Conservation (phyloP, 2,113 vertebrate species). For the Lethenteron reissneri region DNA sequence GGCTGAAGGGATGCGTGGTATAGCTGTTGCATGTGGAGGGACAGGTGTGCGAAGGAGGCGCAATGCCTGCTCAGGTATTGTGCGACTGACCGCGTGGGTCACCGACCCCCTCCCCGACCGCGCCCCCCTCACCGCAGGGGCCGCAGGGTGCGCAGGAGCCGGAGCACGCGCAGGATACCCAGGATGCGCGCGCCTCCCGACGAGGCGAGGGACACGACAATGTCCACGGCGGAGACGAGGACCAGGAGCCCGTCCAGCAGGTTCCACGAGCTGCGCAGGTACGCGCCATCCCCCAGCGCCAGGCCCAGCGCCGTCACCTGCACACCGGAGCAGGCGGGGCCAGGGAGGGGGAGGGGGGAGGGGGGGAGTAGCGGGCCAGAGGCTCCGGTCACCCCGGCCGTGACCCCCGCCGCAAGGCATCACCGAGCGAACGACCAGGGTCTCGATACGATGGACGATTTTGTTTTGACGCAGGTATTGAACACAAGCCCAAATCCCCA, state of each 20-base stretch:
- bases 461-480: too few species aligned
- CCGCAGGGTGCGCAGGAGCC: slow-evolving; percentile 67
- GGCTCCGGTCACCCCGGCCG: background rate
- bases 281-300: slow-evolving; percentile 69
- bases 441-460: too few species aligned
- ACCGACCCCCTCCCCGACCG: too few species aligned
- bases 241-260: slow-evolving; percentile 85
- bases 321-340: background rate
- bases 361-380: slow-evolving; percentile 9
- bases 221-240: slow-evolving; percentile 87
- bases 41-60: too few species aligned
- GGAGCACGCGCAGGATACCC: slow-evolving; percentile 66
- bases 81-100: too few species aligned
- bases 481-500: too few species aligned
- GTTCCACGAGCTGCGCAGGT: slow-evolving; percentile 91
- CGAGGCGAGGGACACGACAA: slow-evolving; percentile 76
- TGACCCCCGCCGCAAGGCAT: too few species aligned
- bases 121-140: slow-evolving; percentile 47
- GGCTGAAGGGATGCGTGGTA: too few species aligned
- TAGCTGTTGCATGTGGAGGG: too few species aligned
- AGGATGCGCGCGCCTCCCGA: slow-evolving; percentile 84
- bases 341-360: too few species aligned
- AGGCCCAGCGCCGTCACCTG: slow-evolving; percentile 86
- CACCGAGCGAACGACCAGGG: too few species aligned
- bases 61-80: too few species aligned